phyloP scores from a whole-genome alignment of 1,140 invertebrate species.

The Danaus plexippus region DNA sequence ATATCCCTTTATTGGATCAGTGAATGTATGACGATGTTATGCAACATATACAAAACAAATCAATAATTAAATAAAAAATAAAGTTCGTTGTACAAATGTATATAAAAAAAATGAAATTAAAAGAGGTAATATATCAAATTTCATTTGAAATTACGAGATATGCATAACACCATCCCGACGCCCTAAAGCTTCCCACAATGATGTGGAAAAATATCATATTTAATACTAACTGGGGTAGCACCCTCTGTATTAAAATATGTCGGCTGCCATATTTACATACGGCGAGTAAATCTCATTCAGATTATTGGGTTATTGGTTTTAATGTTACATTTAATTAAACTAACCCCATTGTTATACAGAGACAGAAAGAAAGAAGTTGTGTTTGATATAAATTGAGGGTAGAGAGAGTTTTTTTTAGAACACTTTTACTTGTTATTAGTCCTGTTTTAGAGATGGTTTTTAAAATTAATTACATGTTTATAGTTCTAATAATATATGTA shows the following conservation, averaged over 20 bases:
- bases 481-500: no score
- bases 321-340: background rate
- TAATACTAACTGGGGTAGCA: slow-evolving; percentile 45
- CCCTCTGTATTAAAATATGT: slow-evolving; percentile 36
- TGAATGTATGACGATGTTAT: slow-evolving; percentile 22
- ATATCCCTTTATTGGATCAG: slow-evolving; percentile 34
- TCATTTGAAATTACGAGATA: background rate
- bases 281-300: slow-evolving; percentile 19
- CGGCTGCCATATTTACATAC: slow-evolving; percentile 41
- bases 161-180: slow-evolving; percentile 36
- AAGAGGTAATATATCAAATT: background rate
- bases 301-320: slow-evolving; percentile 16
- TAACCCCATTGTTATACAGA: no score
- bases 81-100: no score
- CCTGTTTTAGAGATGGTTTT: no score
- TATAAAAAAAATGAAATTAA: background rate
- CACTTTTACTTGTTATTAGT: no score
- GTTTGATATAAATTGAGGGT: no score
- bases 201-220: slow-evolving; percentile 65
- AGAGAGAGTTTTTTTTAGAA: no score
- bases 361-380: no score
- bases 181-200: slow-evolving; percentile 37
- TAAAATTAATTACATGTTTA: no score
- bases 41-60: slow-evolving; percentile 6
- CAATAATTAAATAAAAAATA: background rate